Conservation (phyloP, 2,797 vertebrate genomes). For the Brachymystax lenok region DNA sequence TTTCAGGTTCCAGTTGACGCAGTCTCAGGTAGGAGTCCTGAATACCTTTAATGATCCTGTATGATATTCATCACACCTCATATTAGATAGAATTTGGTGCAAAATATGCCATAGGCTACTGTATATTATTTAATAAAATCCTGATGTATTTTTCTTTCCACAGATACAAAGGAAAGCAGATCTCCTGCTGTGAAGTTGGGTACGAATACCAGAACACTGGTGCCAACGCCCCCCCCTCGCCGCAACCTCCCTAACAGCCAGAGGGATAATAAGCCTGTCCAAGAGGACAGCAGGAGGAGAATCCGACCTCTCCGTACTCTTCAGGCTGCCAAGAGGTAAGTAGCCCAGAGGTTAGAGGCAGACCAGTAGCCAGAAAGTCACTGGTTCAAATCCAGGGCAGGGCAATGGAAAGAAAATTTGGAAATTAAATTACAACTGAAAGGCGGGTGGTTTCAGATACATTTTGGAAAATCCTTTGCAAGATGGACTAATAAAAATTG, state of each 20-base stretch:
- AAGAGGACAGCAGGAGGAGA: background rate
- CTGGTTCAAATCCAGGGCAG: background rate
- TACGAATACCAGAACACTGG: background rate
- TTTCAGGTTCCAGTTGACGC: background rate
- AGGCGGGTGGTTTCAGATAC: too few relatives aligned
- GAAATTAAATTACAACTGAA: background rate
- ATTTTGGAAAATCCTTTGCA: background rate
- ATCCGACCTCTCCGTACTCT: background rate
- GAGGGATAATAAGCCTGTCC: background rate
- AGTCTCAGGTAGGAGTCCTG: background rate
- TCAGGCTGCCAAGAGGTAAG: constrained; percentile 5
- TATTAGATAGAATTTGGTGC: background rate
- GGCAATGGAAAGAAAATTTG: background rate
- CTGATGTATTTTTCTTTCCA: background rate
- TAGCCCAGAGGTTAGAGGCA: constrained; percentile 1
- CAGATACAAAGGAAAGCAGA: constrained; percentile 4
- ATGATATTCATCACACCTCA: background rate
- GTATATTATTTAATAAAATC: background rate
- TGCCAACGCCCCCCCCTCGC: background rate
- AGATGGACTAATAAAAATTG: background rate
- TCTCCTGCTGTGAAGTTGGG: background rate
- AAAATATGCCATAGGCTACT: background rate
- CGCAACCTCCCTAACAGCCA: background rate
- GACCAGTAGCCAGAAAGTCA: background rate
- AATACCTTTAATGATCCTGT: background rate